Evolutionary conservation across 2,797 vertebrate species (phyloP), one percentile per base, ranked within the genome.

Genomic region (Etheostoma perlongum): DNA sequence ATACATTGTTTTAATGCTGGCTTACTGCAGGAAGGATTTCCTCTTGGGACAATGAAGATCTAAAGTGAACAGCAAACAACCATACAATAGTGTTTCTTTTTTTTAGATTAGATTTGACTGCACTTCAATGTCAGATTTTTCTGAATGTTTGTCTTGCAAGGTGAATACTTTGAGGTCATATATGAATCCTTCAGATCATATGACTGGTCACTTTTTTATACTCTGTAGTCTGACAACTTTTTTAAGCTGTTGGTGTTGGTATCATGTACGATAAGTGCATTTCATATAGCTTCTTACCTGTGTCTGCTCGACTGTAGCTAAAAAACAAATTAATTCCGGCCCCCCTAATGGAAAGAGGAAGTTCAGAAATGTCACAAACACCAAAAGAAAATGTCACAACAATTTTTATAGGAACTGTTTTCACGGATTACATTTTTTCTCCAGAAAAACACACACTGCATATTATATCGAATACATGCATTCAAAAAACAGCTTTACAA

Each of bases 291-390:
- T 18, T 78, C 84, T 80, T 72, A 96, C 95, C 91, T 89, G 92
- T 86, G 75, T 93, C 93, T 48, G 91, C 79, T 65, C 67, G 91
- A 46, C 91, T 94, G 85, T 78, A 94, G 76, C 95, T 95, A 87
- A 96, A 92, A 86, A 96, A 96, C 61, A 96, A 74, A 53, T 93
- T 93, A 49, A 85, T 68, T 10, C 93, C 93, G 4, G 91, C 89
- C 1, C 95, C 95, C 95, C 95, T 96, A 63, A 49, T 47, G 33
- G 23, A 88, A 66, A 79, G n/a, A 85, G 33, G 58, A 85, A 76
- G 57, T 63, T 18, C 47, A 44, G 27, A 58, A 12, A 15, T 76
- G 57, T 66, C 49, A 80, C 23, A 77, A 80, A 68, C 19, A 25
- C 1, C 16, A 27, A 12, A 40, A 5, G 13, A 25, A 46, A 55